Evolutionary conservation across 2,797 vertebrate genomes (phyloP).

Genomic region (Pipistrellus pygmaeus): DNA sequence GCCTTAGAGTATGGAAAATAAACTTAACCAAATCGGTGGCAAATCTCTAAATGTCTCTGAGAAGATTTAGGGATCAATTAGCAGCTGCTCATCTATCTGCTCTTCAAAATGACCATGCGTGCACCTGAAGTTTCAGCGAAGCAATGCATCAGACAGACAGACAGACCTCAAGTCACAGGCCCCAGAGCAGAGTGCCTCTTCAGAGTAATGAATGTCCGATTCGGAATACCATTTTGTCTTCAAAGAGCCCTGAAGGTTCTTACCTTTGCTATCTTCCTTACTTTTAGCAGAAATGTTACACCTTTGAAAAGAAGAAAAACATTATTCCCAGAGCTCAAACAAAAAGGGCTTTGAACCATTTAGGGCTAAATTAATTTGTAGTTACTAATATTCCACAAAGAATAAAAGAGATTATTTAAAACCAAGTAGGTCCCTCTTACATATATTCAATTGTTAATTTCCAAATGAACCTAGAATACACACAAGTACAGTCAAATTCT

Average conservation of each 20-base stretch:
- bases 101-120: slow-evolving; percentile 44
- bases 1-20: slow-evolving; percentile 27
- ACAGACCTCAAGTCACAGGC: slow-evolving; percentile 54
- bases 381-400: slow-evolving; percentile 63
- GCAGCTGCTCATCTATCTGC: slow-evolving; percentile 11
- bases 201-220: slow-evolving; percentile 62
- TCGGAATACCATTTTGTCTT: slow-evolving; percentile 70
- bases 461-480: slow-evolving; percentile 12
- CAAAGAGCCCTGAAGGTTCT: slow-evolving; percentile 70
- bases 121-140: slow-evolving; percentile 69
- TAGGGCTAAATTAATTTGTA: slow-evolving; percentile 70
- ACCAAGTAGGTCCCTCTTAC: slow-evolving; percentile 39
- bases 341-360: slow-evolving; percentile 77
- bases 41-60: slow-evolving; percentile 50
- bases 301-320: slow-evolving; percentile 78
- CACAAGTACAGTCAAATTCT: not conserved
- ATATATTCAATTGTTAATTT: slow-evolving; percentile 47
- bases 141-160: slow-evolving; percentile 69
- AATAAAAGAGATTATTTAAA: slow-evolving; percentile 61
- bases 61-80: slow-evolving; percentile 58
- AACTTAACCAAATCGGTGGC: slow-evolving; percentile 33
- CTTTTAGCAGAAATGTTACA: slow-evolving; percentile 72
- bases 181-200: slow-evolving; percentile 56
- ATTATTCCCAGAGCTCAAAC: slow-evolving; percentile 71
- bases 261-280: slow-evolving; percentile 75